Evolutionary conservation across 2,888 invertebrate species (phyloP).

Genomic region (Cryptocheilus praepositus): DNA sequence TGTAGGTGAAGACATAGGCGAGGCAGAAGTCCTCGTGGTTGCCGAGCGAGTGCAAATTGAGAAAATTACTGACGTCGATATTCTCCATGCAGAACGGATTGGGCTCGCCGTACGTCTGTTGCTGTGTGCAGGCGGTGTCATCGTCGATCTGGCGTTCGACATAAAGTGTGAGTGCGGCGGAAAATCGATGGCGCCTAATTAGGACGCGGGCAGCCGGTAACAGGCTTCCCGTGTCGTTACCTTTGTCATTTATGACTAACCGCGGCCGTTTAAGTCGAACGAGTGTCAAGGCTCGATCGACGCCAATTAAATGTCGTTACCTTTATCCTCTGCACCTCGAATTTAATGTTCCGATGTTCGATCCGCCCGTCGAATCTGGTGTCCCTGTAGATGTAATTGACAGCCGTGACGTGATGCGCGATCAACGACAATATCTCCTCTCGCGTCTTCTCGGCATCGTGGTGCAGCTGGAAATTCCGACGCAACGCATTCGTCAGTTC

Average conservation of each 20-base stretch:
- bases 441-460: constrained; percentile 90
- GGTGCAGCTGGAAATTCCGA: constrained; percentile 78
- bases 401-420: constrained; percentile 98
- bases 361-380: constrained; percentile 94
- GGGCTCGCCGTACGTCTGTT: constrained; percentile 80
- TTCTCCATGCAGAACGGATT: constrained; percentile 97
- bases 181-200: not conserved
- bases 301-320: constrained; percentile 68
- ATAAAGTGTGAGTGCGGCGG: constrained; percentile 42
- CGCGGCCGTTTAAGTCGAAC: too few relatives aligned
- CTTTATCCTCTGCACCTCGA: constrained; percentile 94
- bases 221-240: too few relatives aligned
- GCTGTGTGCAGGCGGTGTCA: constrained; percentile 82
- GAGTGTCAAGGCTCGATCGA: too few relatives aligned
- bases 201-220: too few relatives aligned
- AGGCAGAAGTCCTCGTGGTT: constrained; percentile 99
- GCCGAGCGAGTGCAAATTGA: constrained; percentile 96
- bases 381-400: constrained; percentile 97
- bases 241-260: too few relatives aligned
- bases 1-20: constrained; percentile 98
- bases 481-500: not conserved
- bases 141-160: constrained; percentile 87
- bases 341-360: constrained; percentile 95
- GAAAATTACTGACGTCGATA: constrained; percentile 99
- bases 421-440: constrained; percentile 98